A percentile compares a stretch with the other conserved stretches of the same genome.
These are phyloP conservation scores for Rhinolophus sinicus DNA, from an alignment of 2,113 vertebrate species.

Conservation along the genomic window DNA sequence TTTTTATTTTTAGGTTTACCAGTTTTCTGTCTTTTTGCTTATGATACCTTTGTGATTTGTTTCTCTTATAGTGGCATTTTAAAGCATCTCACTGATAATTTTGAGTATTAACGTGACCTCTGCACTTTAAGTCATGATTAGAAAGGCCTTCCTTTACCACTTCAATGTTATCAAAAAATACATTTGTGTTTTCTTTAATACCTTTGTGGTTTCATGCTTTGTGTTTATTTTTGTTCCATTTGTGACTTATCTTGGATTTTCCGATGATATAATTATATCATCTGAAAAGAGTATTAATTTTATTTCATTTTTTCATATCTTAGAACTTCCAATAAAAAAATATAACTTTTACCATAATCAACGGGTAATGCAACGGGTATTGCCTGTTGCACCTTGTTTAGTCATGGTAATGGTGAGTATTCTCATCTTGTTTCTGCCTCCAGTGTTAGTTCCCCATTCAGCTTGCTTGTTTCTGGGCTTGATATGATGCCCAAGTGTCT, in stretches of 20 bases:
- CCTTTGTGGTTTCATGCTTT: background rate
- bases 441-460: too few species aligned
- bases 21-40: background rate
- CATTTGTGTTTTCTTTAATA: background rate
- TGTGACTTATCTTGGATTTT: background rate
- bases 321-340: background rate
- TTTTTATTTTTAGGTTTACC: background rate
- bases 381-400: background rate
- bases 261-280: background rate
- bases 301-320: background rate
- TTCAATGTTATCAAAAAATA: background rate
- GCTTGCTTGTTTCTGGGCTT: background rate
- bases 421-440: background rate
- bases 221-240: background rate
- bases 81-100: background rate
- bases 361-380: background rate
- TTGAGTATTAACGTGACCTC: background rate
- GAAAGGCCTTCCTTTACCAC: background rate
- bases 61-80: background rate
- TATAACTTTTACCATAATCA: background rate
- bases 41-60: background rate
- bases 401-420: background rate
- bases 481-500: fast-evolving
- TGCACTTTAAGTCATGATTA: background rate
- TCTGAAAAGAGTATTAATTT: background rate